Conservation (phyloP, 2,888 invertebrate genomes). For the Corbicula japonica region DNA sequence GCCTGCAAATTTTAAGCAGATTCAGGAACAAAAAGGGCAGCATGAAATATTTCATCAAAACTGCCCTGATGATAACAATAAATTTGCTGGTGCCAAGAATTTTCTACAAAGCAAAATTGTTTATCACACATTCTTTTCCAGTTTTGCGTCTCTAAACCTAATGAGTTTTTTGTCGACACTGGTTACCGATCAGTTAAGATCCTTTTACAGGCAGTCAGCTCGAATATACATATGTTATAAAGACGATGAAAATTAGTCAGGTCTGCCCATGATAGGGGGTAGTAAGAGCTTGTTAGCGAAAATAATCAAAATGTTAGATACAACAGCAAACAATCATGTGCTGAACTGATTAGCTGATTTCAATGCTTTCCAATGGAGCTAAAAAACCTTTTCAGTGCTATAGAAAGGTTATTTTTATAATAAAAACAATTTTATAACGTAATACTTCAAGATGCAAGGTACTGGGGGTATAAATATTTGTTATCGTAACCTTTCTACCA, state of each 20-base stretch:
- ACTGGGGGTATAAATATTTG: constrained; percentile 6
- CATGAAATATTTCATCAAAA: too few species aligned
- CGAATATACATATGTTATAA: background rate
- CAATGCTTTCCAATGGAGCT: constrained; percentile 30
- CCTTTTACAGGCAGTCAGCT: background rate
- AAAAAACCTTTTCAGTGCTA: constrained; percentile 13
- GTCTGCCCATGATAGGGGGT: constrained; percentile 63
- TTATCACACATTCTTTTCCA: background rate
- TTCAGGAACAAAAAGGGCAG: too few species aligned
- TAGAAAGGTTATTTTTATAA: constrained; percentile 30
- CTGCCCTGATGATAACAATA: too few species aligned
- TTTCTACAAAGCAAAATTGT: background rate
- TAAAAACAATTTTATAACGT: background rate
- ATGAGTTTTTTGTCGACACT: background rate
- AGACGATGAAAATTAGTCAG: constrained; percentile 4
- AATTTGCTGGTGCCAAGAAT: too few species aligned
- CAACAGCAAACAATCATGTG: constrained; percentile 29
- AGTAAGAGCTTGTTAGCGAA: constrained; percentile 51
- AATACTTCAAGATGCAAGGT: constrained; percentile 18
- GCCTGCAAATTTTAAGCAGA: too few species aligned
- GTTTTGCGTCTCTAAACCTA: background rate
- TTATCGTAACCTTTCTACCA: constrained; percentile 36
- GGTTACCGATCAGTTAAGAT: background rate
- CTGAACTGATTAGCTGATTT: constrained; percentile 45
- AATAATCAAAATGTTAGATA: constrained; percentile 22